phyloP scores from a whole-genome alignment of 1,140 invertebrate species.

The Camponotus vicinus region DNA sequence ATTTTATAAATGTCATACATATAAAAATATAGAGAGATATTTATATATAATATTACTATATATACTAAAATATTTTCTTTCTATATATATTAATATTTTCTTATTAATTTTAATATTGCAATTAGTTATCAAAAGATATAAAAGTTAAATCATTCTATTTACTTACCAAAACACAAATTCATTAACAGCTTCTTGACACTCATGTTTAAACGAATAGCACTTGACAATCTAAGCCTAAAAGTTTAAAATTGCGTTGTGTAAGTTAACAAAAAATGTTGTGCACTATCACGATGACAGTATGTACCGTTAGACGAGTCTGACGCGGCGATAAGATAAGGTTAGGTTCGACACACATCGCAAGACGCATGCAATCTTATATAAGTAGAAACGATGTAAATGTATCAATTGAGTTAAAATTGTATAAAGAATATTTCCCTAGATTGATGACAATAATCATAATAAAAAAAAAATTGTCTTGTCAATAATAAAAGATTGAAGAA shows the following conservation, averaged over 20 bases:
- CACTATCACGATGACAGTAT: conserved; percentile 60
- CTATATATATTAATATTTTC: background rate
- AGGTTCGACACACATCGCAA: conserved; percentile 29
- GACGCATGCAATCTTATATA: background rate
- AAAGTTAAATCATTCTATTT: conserved; percentile 6
- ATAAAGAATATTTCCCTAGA: background rate
- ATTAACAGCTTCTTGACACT: conserved; percentile 65
- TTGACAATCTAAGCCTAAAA: conserved; percentile 1
- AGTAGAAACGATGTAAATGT: background rate
- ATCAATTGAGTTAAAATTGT: background rate
- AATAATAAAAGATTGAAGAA: background rate
- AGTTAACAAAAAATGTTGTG: conserved; percentile 25
- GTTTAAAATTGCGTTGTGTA: background rate
- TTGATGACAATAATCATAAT: background rate
- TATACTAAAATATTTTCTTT: too few species aligned
- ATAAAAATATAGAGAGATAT: background rate
- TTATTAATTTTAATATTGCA: background rate
- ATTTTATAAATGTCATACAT: background rate
- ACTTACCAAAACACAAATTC: conserved; percentile 76
- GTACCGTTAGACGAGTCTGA: background rate
- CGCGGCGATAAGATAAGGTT: conserved; percentile 53
- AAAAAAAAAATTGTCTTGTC: background rate
- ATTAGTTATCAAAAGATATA: background rate
- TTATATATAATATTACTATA: background rate
- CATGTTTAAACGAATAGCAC: conserved; percentile 69